A percentile compares a stretch with the other conserved stretches of the same genome.
Evolutionary conservation across 35 echinoderm and acorn worm species (phyloP).

Genomic region (Lytechinus variegatus): DNA sequence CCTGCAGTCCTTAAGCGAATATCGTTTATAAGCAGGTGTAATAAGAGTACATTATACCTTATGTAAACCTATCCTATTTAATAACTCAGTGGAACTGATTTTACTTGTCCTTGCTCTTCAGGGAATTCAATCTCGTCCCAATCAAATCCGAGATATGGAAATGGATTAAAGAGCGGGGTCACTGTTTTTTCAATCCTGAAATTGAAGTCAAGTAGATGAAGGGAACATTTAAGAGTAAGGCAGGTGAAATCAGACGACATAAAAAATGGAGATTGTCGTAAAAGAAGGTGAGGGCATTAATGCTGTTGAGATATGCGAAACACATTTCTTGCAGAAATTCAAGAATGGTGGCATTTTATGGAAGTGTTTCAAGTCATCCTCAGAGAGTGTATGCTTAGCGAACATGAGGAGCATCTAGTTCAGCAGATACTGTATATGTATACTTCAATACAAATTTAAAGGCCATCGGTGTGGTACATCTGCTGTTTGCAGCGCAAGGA

Average conservation of each 20-base stretch:
- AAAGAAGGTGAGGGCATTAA: neutral
- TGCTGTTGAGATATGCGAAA: neutral
- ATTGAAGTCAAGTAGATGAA: neutral
- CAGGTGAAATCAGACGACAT: neutral
- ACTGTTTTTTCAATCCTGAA: slow-evolving; percentile 13
- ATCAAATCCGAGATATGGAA: neutral
- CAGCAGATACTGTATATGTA: neutral
- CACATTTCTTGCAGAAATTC: neutral
- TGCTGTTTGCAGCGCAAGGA: too few relatives aligned
- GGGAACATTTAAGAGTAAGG: neutral
- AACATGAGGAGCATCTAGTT: neutral
- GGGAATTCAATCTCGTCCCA: neutral
- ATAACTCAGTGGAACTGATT: neutral
- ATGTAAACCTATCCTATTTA: neutral
- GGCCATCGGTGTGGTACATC: too few relatives aligned
- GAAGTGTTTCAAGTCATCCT: neutral
- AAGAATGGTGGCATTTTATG: neutral
- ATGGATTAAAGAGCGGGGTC: neutral
- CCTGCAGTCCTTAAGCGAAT: neutral
- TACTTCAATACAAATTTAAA: too few relatives aligned
- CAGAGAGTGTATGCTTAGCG: neutral
- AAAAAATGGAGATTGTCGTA: neutral
- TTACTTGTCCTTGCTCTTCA: neutral
- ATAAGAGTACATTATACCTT: neutral
- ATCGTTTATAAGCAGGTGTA: neutral